Conservation (phyloP, 2,888 invertebrate species). For the Iphiclides podalirius region DNA sequence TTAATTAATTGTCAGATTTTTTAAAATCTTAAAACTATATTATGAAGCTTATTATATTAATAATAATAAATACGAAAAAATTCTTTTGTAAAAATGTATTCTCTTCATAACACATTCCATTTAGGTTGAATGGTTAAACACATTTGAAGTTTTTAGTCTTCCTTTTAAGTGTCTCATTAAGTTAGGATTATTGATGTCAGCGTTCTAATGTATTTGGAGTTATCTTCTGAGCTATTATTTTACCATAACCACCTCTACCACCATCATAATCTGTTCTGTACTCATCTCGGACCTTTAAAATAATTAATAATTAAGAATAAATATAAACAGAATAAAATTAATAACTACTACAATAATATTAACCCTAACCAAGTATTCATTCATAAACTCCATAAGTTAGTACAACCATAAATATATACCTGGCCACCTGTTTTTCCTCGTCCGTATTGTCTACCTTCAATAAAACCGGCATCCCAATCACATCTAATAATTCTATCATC, state of each 20-base stretch:
- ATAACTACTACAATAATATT: neutral
- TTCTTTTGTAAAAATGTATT: conserved; percentile 24
- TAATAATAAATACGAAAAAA: too few species aligned
- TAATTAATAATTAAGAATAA: neutral
- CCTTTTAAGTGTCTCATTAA: conserved; percentile 31
- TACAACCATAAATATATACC: too few species aligned
- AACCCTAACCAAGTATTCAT: too few species aligned
- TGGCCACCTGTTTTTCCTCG: conserved; percentile 99
- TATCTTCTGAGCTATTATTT: conserved; percentile 93
- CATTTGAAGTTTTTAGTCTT: conserved; percentile 48
- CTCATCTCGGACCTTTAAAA: conserved; percentile 94
- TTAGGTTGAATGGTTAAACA: conserved; percentile 37
- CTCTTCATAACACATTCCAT: conserved; percentile 34
- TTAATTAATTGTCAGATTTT: too few species aligned
- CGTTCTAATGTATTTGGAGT: conserved; percentile 80
- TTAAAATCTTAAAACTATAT: too few species aligned
- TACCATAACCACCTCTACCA: conserved; percentile 98
- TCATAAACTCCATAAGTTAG: too few species aligned
- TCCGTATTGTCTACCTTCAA: conserved; percentile 98
- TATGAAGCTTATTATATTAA: too few species aligned
- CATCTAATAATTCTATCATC: conserved; percentile 98
- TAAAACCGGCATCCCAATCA: conserved; percentile 99
- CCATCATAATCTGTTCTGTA: conserved; percentile 98
- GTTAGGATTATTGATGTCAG: conserved; percentile 38
- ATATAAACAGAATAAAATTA: too few species aligned